A percentile compares a stretch with the other conserved stretches of the same genome.
Conservation (phyloP, 2,113 vertebrate genomes). For the Cygnus buccinator region DNA sequence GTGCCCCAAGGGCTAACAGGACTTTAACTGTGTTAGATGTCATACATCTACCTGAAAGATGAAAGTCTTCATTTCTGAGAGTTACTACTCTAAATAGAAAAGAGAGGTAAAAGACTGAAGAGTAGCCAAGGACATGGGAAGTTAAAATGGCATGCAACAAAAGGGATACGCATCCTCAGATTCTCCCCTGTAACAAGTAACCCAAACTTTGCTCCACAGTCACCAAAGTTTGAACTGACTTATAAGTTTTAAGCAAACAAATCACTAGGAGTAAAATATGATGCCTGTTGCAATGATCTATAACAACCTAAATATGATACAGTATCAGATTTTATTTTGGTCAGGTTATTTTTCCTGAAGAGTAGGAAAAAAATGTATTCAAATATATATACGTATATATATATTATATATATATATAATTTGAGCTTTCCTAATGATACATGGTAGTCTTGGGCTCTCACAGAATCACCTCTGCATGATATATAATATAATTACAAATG, state of each 20-base stretch:
- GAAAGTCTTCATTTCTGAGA: background rate
- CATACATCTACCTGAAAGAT: background rate
- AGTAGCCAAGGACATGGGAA: background rate
- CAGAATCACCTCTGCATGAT: conserved; percentile 37
- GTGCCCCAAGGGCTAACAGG: background rate
- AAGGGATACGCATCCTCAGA: background rate
- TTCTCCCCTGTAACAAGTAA: background rate
- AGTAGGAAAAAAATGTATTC: background rate
- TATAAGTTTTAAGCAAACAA: background rate
- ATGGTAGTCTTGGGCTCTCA: conserved; percentile 18
- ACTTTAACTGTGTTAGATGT: conserved; percentile 32
- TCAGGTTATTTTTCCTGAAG: background rate
- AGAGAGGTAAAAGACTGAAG: background rate
- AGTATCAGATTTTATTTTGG: background rate
- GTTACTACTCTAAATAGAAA: background rate
- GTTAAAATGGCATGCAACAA: background rate
- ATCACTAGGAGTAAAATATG: conserved; percentile 42
- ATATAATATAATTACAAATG: conserved; percentile 67
- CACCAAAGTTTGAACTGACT: background rate
- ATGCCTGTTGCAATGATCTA: conserved; percentile 36
- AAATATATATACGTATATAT: no score
- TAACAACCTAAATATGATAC: background rate
- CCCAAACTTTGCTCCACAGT: background rate
- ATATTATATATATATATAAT: no score
- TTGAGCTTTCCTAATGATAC: conserved; percentile 20